These are phyloP conservation scores for Gallinago media DNA, from an alignment of 2,113 vertebrate genomes.

Conservation along the genomic window DNA sequence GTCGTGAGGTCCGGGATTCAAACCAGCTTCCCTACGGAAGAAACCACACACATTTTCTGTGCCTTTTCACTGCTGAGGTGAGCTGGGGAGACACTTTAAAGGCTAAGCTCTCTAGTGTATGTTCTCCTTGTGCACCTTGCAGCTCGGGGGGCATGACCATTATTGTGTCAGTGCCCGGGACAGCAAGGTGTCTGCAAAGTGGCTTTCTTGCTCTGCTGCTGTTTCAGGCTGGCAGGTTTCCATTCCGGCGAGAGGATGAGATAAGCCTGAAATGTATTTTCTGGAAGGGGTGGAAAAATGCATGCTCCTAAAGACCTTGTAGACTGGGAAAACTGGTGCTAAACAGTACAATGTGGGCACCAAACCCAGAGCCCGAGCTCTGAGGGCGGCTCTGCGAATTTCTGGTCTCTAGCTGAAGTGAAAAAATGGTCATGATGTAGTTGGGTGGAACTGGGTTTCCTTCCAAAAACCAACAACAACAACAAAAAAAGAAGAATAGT, in stretches of 20 bases:
- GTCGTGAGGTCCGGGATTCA: neutral
- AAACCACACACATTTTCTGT: neutral
- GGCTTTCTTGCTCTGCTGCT: neutral
- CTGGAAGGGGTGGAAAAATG: neutral
- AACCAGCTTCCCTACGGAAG: neutral
- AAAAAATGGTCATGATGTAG: neutral
- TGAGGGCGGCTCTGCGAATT: neutral
- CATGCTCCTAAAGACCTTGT: neutral
- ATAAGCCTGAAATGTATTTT: slow-evolving; percentile 9
- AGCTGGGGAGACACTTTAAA: neutral
- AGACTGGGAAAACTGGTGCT: neutral
- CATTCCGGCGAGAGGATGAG: neutral
- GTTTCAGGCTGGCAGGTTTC: neutral
- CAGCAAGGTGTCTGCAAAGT: neutral
- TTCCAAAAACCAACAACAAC: neutral
- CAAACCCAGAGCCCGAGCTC: neutral
- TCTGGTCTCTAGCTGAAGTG: neutral
- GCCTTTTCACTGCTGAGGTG: neutral
- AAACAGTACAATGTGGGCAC: neutral
- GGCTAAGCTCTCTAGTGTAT: neutral
- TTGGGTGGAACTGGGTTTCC: neutral
- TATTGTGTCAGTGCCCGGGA: neutral
- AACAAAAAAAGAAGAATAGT: neutral
- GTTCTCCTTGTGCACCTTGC: neutral
- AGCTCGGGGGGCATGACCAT: neutral